phyloP scores from a whole-genome alignment of 2,113 vertebrate species.

The Porphyrio hochstetteri region DNA sequence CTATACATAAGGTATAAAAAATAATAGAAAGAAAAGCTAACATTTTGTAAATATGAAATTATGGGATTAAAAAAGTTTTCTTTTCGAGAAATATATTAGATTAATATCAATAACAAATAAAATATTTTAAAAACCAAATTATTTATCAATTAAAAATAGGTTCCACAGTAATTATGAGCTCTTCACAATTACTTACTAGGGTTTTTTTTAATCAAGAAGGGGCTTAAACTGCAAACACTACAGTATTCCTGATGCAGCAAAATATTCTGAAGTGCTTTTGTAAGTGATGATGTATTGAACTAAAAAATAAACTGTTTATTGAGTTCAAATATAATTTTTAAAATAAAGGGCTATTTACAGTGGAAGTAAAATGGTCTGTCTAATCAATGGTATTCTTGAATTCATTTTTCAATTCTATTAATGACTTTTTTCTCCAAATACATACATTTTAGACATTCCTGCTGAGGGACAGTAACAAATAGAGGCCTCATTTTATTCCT shows the following conservation, averaged over 20 bases:
- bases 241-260: not conserved
- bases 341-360: not conserved
- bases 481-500: not conserved
- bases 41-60: not conserved
- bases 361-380: not conserved
- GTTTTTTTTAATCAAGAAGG: not conserved
- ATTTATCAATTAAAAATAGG: not conserved
- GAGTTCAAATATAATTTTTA: not conserved
- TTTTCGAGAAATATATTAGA: not conserved
- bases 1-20: not conserved
- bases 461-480: not conserved
- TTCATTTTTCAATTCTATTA: not conserved
- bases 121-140: not conserved
- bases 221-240: not conserved
- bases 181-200: not conserved
- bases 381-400: not conserved
- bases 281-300: not conserved
- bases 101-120: not conserved
- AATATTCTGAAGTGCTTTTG: not conserved
- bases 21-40: not conserved
- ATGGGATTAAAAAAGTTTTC: not conserved
- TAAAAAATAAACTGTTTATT: not conserved
- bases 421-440: not conserved
- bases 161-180: not conserved
- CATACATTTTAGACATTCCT: not conserved